Percentiles rank a stretch among this genome's conserved stretches.
Evolutionary conservation across 2,888 invertebrate genomes (phyloP).

Genomic region (Volucella inflata): DNA sequence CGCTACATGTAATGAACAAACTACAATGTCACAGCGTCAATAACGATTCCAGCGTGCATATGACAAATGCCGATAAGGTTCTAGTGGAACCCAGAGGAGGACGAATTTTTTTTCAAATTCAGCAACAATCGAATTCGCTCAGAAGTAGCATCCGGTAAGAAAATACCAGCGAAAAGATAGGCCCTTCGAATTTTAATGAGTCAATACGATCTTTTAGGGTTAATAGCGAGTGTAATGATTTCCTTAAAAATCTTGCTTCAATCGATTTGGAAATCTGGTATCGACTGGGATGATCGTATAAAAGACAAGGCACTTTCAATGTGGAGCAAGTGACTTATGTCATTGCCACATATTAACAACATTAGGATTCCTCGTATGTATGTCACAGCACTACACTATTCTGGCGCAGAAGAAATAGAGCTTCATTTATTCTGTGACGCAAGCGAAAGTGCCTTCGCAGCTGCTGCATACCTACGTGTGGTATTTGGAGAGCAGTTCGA

Average conservation of each 20-base stretch:
- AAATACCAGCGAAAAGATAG: not conserved
- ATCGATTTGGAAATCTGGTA: conserved; percentile 1
- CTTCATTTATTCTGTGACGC: not conserved
- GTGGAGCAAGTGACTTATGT: not conserved
- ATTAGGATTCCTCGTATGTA: conserved; percentile 11
- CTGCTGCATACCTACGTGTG: not conserved
- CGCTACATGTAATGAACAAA: no score
- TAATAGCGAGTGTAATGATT: not conserved
- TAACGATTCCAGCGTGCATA: no score
- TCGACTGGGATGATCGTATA: not conserved
- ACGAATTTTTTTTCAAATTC: no score
- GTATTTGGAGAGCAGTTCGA: conserved; percentile 10
- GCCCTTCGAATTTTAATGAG: no score
- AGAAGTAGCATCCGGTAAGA: not conserved
- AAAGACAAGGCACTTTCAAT: not conserved
- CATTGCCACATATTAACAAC: not conserved
- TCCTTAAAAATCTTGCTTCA: conserved; percentile 1
- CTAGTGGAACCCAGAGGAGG: no score
- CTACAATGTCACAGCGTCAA: no score
- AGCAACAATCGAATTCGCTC: not conserved
- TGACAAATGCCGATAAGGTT: no score
- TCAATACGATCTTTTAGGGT: no score
- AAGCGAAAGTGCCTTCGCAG: not conserved
- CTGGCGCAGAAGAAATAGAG: not conserved
- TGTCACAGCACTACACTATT: not conserved